A percentile compares a stretch with the other conserved stretches of the same genome.
Evolutionary conservation across 2,113 vertebrate genomes (phyloP).

Genomic region (Dipodomys stephensi): DNA sequence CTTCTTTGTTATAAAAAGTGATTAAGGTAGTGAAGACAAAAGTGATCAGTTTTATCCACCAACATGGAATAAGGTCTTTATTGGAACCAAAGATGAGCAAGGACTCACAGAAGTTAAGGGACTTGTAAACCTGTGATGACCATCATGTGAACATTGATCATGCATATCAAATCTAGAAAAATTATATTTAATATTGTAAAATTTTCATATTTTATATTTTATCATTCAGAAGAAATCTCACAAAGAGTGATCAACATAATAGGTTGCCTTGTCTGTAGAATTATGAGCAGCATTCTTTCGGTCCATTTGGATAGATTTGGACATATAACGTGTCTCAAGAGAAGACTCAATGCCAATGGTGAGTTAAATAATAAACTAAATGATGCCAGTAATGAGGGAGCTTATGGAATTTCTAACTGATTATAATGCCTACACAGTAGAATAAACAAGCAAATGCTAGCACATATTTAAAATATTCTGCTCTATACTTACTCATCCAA

Average conservation of each 20-base stretch:
- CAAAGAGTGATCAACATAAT: constrained; percentile 27
- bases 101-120: background rate
- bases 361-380: background rate
- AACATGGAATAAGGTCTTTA: background rate
- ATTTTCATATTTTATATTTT: too few relatives aligned
- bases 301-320: too few relatives aligned
- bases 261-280: constrained; percentile 10
- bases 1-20: background rate
- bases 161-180: background rate
- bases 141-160: background rate
- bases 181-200: background rate
- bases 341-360: background rate
- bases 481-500: background rate
- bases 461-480: background rate
- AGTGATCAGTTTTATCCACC: background rate
- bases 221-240: constrained; percentile 61
- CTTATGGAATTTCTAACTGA: background rate
- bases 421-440: background rate
- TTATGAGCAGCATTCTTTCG: background rate
- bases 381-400: background rate
- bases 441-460: constrained; percentile 17
- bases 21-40: too few relatives aligned
- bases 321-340: too few relatives aligned
- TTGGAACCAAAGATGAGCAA: background rate
- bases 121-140: background rate